A percentile compares a stretch with the other conserved stretches of the same genome.
phyloP scores from a whole-genome alignment of 2,888 invertebrate genomes.

The Caenorhabditis uteleia region DNA sequence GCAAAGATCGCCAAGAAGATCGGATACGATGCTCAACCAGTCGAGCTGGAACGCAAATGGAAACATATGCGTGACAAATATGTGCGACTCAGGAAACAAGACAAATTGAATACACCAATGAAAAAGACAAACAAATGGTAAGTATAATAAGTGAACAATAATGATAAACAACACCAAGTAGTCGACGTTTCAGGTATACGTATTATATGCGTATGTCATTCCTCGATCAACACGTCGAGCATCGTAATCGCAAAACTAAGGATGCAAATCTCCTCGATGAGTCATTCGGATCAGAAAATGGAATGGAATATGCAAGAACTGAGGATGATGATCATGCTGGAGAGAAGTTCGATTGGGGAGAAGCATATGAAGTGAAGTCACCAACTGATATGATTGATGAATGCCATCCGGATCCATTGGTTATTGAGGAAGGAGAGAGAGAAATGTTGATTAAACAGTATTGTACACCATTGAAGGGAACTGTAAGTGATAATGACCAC shows the following conservation, averaged over 20 bases:
- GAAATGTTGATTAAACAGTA: background rate
- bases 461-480: no score
- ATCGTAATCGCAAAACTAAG: constrained; percentile 37
- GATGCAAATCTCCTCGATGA: constrained; percentile 1
- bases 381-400: no score
- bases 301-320: background rate
- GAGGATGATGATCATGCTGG: constrained; percentile 7
- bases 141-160: no score
- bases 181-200: constrained; percentile 29
- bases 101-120: constrained; percentile 38
- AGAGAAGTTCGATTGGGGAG: no score
- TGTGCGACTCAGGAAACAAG: constrained; percentile 44
- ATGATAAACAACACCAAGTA: no score
- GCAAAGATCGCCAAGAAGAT: constrained; percentile 31
- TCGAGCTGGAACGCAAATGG: constrained; percentile 52
- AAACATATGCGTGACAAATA: constrained; percentile 52
- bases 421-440: no score
- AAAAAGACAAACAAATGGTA: constrained; percentile 42
- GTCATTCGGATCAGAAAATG: no score
- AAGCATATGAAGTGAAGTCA: no score
- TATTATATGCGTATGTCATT: constrained; percentile 47
- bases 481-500: no score
- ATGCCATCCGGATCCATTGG: no score
- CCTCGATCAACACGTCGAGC: constrained; percentile 48
- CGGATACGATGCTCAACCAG: constrained; percentile 32